These are phyloP conservation scores for Ennomos erosarius DNA, from an alignment of 2,888 invertebrate genomes.

Conservation along the genomic window DNA sequence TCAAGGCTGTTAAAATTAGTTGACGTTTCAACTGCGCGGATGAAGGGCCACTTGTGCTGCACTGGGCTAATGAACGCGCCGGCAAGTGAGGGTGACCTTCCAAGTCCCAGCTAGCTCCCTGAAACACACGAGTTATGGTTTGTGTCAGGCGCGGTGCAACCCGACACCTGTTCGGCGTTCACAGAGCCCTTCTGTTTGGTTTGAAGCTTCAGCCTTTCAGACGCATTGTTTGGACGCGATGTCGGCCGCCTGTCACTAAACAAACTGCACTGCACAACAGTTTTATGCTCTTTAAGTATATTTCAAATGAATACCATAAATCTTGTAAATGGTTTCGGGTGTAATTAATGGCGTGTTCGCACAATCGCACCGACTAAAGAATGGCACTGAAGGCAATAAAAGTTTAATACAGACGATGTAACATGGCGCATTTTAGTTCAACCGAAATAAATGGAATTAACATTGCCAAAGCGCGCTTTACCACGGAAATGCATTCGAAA, in stretches of 20 bases:
- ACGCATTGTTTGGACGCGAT: slow-evolving; percentile 36
- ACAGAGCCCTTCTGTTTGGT: slow-evolving; percentile 20
- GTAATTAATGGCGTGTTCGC: slow-evolving; percentile 78
- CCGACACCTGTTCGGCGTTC: slow-evolving; percentile 34
- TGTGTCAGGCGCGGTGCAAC: slow-evolving; percentile 30
- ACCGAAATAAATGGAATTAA: slow-evolving; percentile 60
- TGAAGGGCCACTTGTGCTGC: slow-evolving; percentile 50
- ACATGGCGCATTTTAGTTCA: slow-evolving; percentile 60
- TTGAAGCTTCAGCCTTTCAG: slow-evolving; percentile 32
- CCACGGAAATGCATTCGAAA: slow-evolving; percentile 60
- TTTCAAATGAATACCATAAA: slow-evolving; percentile 75
- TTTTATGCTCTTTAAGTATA: slow-evolving; percentile 53
- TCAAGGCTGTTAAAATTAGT: slow-evolving; percentile 72
- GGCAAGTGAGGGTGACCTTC: slow-evolving; percentile 30
- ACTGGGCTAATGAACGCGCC: slow-evolving; percentile 36
- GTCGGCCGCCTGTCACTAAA: slow-evolving; percentile 35
- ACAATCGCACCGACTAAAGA: slow-evolving; percentile 70
- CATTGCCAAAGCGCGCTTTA: slow-evolving; percentile 49
- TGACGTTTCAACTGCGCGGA: slow-evolving; percentile 42
- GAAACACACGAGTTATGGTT: slow-evolving; percentile 32
- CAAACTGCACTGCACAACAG: slow-evolving; percentile 46
- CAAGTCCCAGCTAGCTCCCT: not conserved
- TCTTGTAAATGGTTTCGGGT: slow-evolving; percentile 74
- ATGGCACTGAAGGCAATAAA: slow-evolving; percentile 74
- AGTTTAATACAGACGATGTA: slow-evolving; percentile 73